Conservation (phyloP, 2,888 invertebrate genomes). For the Lithophane socia region DNA sequence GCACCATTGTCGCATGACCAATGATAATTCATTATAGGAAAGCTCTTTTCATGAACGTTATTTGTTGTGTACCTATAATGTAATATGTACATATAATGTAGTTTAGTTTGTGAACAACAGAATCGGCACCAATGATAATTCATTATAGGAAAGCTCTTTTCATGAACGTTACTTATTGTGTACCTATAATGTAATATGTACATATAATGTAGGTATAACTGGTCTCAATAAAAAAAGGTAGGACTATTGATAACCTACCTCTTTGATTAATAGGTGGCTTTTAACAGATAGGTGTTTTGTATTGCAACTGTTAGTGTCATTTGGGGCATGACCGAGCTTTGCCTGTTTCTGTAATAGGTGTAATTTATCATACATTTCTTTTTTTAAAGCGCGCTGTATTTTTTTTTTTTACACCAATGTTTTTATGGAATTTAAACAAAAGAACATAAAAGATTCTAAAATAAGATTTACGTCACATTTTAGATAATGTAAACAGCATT, state of each 20-base stretch:
- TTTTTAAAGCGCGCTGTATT: neutral
- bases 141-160: neutral
- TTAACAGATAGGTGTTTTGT: neutral
- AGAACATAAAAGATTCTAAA: neutral
- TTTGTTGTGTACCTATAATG: too few species aligned
- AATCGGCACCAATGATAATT: too few species aligned
- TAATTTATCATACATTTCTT: neutral
- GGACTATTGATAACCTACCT: neutral
- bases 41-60: neutral
- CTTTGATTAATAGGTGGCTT: neutral
- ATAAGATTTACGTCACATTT: neutral
- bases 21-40: too few species aligned
- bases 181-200: too few species aligned
- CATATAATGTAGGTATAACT: neutral
- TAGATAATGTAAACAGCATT: conserved; percentile 8
- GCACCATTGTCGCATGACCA: too few species aligned
- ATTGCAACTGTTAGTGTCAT: conserved; percentile 1
- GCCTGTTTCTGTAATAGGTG: conserved; percentile 3
- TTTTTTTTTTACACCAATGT: neutral
- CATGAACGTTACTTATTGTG: too few species aligned
- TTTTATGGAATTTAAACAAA: neutral
- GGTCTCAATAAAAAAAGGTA: neutral
- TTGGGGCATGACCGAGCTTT: conserved; percentile 4
- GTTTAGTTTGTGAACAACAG: too few species aligned
- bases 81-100: too few species aligned